A percentile compares a stretch with the other conserved stretches of the same genome.
These are phyloP conservation scores for Actias luna DNA, from an alignment of 2,888 invertebrate genomes.

Conservation along the genomic window DNA sequence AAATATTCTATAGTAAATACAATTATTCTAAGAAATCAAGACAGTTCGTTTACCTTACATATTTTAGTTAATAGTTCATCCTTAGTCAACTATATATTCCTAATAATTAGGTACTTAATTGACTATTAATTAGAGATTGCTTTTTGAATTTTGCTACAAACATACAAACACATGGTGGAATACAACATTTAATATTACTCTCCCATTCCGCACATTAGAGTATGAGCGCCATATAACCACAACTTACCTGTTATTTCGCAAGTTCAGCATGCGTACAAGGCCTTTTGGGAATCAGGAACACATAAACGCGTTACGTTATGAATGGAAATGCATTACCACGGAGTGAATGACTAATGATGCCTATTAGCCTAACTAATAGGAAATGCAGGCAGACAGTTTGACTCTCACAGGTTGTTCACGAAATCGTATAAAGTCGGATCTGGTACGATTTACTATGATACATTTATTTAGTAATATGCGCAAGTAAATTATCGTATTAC, in stretches of 20 bases:
- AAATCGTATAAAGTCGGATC: conserved; percentile 30
- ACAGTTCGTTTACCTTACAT: background rate
- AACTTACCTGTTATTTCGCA: background rate
- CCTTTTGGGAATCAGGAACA: conserved; percentile 21
- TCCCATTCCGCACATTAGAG: background rate
- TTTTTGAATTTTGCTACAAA: background rate
- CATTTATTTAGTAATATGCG: background rate
- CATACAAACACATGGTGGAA: too few species aligned
- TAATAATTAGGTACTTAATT: too few species aligned
- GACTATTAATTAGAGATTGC: background rate
- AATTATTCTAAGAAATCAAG: background rate
- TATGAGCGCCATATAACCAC: background rate
- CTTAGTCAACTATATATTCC: too few species aligned
- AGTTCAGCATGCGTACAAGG: background rate
- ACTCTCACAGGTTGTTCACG: conserved; percentile 32
- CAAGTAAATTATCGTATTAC: background rate
- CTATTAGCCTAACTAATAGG: conserved; percentile 58
- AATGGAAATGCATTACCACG: conserved; percentile 58
- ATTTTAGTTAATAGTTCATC: background rate
- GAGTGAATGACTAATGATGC: conserved; percentile 56
- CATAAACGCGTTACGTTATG: conserved; percentile 41
- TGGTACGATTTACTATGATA: conserved; percentile 10
- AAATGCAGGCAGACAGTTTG: conserved; percentile 30
- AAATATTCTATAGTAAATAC: background rate
- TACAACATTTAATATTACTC: background rate